Evolutionary conservation across 2,888 invertebrate species (phyloP).

Genomic region (Rhamnusium bicolor): DNA sequence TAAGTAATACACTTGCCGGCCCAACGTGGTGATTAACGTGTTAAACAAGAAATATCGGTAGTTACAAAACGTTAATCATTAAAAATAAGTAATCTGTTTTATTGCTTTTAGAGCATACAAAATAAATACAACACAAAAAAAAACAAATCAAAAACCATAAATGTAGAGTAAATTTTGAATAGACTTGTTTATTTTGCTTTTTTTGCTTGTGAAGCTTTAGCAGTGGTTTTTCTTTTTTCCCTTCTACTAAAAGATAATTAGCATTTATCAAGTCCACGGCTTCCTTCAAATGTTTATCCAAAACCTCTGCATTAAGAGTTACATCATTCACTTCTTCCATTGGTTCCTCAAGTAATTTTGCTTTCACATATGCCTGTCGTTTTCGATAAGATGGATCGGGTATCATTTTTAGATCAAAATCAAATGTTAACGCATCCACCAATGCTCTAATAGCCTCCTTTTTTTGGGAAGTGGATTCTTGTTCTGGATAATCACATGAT

Average conservation of each 20-base stretch:
- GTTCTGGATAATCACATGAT: conserved; percentile 27
- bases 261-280: conserved; percentile 41
- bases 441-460: conserved; percentile 41
- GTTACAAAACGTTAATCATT: too few species aligned
- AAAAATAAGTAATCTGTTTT: too few species aligned
- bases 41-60: too few species aligned
- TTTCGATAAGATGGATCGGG: conserved; percentile 47
- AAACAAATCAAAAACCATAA: too few species aligned
- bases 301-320: conserved; percentile 29
- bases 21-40: too few species aligned
- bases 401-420: conserved; percentile 56
- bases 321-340: conserved; percentile 50
- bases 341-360: conserved; percentile 56
- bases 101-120: too few species aligned
- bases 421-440: conserved; percentile 55
- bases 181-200: conserved; percentile 4
- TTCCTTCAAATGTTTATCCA: conserved; percentile 47
- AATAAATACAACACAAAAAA: too few species aligned
- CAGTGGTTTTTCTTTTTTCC: conserved; percentile 40
- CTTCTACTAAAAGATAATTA: conserved; percentile 37
- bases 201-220: background rate
- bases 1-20: too few species aligned
- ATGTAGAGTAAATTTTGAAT: too few species aligned
- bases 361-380: conserved; percentile 56
- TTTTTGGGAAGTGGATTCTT: conserved; percentile 35